Percentiles rank a stretch among this genome's conserved stretches.
Conservation (phyloP, 1,140 invertebrate genomes). For the Ostrea edulis region DNA sequence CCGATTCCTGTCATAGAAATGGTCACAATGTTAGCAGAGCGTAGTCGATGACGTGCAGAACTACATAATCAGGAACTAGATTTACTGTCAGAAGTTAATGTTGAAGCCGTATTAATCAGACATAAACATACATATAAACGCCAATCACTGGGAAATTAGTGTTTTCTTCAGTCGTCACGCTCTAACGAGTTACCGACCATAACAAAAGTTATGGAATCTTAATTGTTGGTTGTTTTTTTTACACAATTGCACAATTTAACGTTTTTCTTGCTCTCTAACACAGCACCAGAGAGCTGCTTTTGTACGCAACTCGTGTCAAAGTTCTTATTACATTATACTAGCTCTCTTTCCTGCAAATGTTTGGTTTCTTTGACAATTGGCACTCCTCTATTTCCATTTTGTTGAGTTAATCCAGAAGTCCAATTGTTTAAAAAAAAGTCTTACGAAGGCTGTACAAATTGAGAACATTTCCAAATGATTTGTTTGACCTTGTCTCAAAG, state of each 20-base stretch:
- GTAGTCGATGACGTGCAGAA: not conserved
- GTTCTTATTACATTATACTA: not conserved
- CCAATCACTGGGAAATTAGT: conserved; percentile 17
- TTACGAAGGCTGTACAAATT: not conserved
- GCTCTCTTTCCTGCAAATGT: not conserved
- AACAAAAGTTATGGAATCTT: not conserved
- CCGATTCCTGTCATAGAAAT: not conserved
- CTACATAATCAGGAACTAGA: not conserved
- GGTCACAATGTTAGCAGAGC: not conserved
- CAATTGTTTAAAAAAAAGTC: conserved; percentile 4
- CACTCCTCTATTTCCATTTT: not conserved
- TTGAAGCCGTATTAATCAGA: not conserved
- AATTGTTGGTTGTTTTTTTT: not conserved
- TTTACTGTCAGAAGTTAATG: not conserved
- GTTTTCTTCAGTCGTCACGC: conserved; percentile 22
- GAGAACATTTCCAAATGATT: not conserved
- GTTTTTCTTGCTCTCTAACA: too few relatives aligned
- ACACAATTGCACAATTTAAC: too few relatives aligned
- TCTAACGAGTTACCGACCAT: not conserved
- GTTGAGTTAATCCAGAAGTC: not conserved
- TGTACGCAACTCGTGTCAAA: too few relatives aligned
- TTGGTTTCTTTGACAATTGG: not conserved
- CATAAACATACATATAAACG: conserved; percentile 29
- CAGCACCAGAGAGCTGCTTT: too few relatives aligned
- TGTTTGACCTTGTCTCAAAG: not conserved